A percentile compares a stretch with the other conserved stretches of the same genome.
Conservation (phyloP, 2,888 invertebrate genomes). For the Philereme transversata region DNA sequence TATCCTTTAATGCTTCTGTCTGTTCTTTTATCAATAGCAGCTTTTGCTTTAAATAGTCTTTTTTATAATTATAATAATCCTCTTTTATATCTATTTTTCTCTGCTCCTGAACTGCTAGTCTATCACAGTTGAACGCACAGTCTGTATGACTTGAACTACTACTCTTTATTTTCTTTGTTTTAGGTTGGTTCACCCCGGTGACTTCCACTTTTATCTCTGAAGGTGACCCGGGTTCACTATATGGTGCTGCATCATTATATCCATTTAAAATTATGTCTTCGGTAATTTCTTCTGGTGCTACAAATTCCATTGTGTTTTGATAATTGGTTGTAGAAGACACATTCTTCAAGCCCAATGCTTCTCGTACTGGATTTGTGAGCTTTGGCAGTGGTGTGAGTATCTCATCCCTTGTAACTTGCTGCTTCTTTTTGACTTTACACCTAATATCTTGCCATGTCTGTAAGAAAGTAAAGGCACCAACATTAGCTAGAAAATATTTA, state of each 20-base stretch:
- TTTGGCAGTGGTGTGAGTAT: conserved; percentile 51
- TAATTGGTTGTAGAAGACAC: conserved; percentile 50
- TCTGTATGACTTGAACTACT: conserved; percentile 51
- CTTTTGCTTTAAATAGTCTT: conserved; percentile 73
- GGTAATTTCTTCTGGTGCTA: conserved; percentile 50
- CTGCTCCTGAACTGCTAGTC: conserved; percentile 64
- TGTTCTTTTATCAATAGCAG: conserved; percentile 69
- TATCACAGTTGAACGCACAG: conserved; percentile 69
- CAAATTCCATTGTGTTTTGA: conserved; percentile 59
- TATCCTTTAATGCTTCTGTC: conserved; percentile 71
- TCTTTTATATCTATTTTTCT: conserved; percentile 69
- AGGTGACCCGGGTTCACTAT: conserved; percentile 62
- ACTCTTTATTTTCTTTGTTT: conserved; percentile 43
- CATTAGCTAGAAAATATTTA: not conserved
- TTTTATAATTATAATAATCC: conserved; percentile 73
- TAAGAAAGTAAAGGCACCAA: conserved; percentile 34
- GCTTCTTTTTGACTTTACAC: conserved; percentile 65
- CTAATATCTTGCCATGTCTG: conserved; percentile 78
- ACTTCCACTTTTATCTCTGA: conserved; percentile 56
- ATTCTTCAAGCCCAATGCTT: conserved; percentile 62
- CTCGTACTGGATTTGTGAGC: conserved; percentile 61
- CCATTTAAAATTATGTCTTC: conserved; percentile 46
- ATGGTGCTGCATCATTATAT: conserved; percentile 44
- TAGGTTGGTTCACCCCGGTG: conserved; percentile 31
- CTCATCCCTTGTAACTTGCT: conserved; percentile 53